Evolutionary conservation across 2,888 invertebrate species (phyloP).

Genomic region (Brachyptera risi): DNA sequence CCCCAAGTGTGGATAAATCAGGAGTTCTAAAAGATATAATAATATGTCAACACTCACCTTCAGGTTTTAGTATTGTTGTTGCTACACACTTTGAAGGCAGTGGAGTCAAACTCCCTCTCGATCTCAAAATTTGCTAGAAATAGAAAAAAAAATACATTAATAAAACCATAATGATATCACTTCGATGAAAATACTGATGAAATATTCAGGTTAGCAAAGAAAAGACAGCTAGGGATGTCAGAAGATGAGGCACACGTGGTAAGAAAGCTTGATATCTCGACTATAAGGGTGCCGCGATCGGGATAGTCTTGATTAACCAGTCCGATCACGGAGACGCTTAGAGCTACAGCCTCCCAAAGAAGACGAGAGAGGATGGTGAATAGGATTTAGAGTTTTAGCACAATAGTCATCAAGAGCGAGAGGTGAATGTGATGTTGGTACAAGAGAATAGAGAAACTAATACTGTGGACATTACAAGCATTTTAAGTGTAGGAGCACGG

Average conservation of each 20-base stretch:
- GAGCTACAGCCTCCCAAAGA: neutral
- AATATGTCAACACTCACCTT: neutral
- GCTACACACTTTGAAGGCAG: neutral
- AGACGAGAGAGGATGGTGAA: slow-evolving; percentile 5
- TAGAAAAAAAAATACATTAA: neutral
- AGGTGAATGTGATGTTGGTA: neutral
- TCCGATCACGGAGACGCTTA: slow-evolving; percentile 18
- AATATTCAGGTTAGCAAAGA: neutral
- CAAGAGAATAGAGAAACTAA: slow-evolving; percentile 7
- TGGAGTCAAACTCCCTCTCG: slow-evolving; percentile 3
- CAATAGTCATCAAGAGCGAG: slow-evolving; percentile 5
- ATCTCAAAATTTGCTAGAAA: slow-evolving; percentile 13
- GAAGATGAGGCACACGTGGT: neutral
- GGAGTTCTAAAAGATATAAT: neutral
- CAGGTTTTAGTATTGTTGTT: neutral
- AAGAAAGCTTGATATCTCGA: slow-evolving; percentile 6
- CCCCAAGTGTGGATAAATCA: no score
- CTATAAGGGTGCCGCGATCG: neutral
- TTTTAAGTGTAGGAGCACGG: neutral
- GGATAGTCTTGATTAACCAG: slow-evolving; percentile 5
- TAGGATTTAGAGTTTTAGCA: slow-evolving; percentile 16
- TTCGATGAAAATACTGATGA: neutral
- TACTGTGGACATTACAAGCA: neutral
- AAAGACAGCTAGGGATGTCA: neutral
- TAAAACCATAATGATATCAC: neutral